These are phyloP conservation scores for Harmothoe impar DNA, from an alignment of 2,888 invertebrate genomes.

Conservation along the genomic window DNA sequence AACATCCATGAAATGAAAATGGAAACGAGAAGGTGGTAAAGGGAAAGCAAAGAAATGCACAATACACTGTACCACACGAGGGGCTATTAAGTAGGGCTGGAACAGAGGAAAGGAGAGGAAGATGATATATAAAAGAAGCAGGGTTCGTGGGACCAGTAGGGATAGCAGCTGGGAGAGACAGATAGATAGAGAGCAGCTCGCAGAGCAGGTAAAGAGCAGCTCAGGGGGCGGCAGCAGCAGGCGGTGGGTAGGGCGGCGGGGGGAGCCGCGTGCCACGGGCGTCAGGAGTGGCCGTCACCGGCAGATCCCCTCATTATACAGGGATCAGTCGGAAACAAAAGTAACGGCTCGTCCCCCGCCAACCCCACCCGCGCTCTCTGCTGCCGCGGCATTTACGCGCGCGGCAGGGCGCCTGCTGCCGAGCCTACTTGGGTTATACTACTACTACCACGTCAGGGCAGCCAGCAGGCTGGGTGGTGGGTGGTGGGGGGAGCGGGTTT, in stretches of 20 bases:
- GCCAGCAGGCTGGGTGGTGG: not conserved
- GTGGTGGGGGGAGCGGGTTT: not conserved
- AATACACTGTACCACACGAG: too few species aligned
- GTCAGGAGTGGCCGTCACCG: conserved; percentile 60
- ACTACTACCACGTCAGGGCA: not conserved
- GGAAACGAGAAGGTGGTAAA: not conserved
- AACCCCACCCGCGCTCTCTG: conserved; percentile 46
- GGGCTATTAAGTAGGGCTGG: too few species aligned
- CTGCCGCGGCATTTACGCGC: conserved; percentile 43
- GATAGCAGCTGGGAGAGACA: not conserved
- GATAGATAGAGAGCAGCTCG: not conserved
- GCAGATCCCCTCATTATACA: conserved; percentile 56
- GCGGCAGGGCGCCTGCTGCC: conserved; percentile 30
- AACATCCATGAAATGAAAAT: not conserved
- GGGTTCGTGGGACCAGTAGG: not conserved
- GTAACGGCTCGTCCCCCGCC: conserved; percentile 30
- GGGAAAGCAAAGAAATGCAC: too few species aligned
- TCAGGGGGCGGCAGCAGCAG: not conserved
- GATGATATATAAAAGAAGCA: not conserved
- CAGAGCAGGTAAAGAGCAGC: not conserved
- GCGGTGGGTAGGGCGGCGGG: not conserved
- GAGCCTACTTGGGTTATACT: conserved; percentile 35
- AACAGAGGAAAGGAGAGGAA: not conserved
- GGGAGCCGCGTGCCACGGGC: not conserved
- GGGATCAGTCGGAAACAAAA: conserved; percentile 56